phyloP scores from a whole-genome alignment of 2,113 vertebrate species.

The Rutilus rutilus region DNA sequence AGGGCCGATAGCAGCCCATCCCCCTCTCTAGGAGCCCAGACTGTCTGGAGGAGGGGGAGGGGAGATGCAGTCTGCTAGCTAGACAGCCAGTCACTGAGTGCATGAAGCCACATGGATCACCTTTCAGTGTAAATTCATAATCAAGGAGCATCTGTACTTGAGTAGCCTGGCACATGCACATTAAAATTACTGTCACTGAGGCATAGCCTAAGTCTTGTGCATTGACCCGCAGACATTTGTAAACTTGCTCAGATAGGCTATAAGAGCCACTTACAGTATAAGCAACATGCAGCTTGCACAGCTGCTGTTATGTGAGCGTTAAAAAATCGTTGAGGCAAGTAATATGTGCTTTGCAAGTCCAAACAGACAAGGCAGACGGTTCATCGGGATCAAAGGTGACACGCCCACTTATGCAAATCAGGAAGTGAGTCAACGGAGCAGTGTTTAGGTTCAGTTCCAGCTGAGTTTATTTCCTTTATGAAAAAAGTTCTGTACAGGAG shows the following conservation, averaged over 20 bases:
- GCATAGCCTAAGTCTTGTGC: too few species aligned
- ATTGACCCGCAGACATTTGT: not conserved
- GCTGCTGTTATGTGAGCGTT: conserved; percentile 8
- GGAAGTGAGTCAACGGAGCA: conserved; percentile 60
- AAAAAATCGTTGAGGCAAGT: conserved; percentile 27
- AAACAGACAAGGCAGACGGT: conserved; percentile 18
- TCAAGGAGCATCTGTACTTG: not conserved
- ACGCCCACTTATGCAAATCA: conserved; percentile 37
- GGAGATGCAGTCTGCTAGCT: conserved; percentile 6
- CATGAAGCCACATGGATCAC: conserved; percentile 27
- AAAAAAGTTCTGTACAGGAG: conserved; percentile 99
- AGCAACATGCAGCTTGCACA: not conserved
- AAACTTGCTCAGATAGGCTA: not conserved
- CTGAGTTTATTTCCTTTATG: conserved; percentile 99
- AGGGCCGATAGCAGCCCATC: conserved; percentile 61
- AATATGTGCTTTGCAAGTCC: conserved; percentile 2
- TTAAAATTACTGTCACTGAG: not conserved
- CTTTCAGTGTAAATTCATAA: conserved; percentile 8
- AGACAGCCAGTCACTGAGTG: conserved; percentile 40
- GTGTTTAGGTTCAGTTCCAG: conserved; percentile 96
- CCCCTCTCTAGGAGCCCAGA: conserved; percentile 71
- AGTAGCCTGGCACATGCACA: not conserved
- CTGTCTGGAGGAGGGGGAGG: conserved; percentile 64
- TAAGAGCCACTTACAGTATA: not conserved
- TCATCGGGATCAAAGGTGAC: not conserved